These are phyloP conservation scores for Cheilosia grossa DNA, from an alignment of 2,888 invertebrate species.

Conservation along the genomic window DNA sequence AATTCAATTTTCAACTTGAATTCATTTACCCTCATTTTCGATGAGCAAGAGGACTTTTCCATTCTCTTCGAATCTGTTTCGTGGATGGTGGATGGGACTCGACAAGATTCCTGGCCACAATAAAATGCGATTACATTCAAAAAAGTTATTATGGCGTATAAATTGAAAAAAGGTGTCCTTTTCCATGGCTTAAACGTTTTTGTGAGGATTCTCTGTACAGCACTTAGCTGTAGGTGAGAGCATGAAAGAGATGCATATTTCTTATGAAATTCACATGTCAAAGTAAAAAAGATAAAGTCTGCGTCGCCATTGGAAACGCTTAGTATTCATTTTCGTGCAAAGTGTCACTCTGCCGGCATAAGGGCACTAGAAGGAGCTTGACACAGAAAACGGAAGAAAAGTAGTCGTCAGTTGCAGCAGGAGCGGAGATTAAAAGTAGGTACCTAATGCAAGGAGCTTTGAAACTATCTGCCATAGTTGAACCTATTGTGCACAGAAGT, in stretches of 20 bases:
- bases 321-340: background rate
- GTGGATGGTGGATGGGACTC: too few species aligned
- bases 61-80: background rate
- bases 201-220: background rate
- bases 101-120: slow-evolving; percentile 4
- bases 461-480: slow-evolving; percentile 1
- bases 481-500: slow-evolving; percentile 14
- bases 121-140: background rate
- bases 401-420: slow-evolving; percentile 12
- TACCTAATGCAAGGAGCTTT: background rate
- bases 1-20: slow-evolving; percentile 60
- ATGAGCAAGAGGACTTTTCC: background rate
- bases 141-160: too few species aligned
- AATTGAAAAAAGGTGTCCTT: too few species aligned
- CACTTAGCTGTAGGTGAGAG: background rate
- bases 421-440: background rate
- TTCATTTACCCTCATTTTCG: slow-evolving; percentile 37
- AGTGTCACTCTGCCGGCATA: slow-evolving; percentile 9
- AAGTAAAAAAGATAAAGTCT: background rate
- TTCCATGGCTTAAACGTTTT: background rate
- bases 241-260: background rate
- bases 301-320: background rate
- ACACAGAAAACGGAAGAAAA: slow-evolving; percentile 22
- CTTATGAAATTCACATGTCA: background rate
- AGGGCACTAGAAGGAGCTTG: slow-evolving; percentile 14